phyloP scores from a whole-genome alignment of 1,140 invertebrate species.

The Aphis gossypii region DNA sequence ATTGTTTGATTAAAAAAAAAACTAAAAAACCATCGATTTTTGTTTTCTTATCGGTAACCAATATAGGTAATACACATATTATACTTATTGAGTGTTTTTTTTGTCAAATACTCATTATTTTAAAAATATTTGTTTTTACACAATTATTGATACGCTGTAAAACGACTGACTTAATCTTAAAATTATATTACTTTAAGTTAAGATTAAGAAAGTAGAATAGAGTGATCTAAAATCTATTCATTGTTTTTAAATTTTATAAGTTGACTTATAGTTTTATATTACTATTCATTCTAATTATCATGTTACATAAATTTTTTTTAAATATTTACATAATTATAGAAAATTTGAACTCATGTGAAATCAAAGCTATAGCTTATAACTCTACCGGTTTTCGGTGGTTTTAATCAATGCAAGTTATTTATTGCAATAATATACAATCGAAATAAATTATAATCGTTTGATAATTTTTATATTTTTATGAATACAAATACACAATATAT shows the following conservation, averaged over 20 bases:
- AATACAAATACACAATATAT: background rate
- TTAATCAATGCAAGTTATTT: background rate
- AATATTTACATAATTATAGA: too few species aligned
- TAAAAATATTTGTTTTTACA: too few species aligned
- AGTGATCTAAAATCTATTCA: background rate
- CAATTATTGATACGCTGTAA: background rate
- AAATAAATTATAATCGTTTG: background rate
- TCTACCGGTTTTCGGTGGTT: background rate
- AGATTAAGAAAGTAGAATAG: background rate
- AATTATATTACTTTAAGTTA: background rate
- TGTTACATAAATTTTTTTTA: background rate
- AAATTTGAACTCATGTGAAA: background rate
- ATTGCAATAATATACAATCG: background rate
- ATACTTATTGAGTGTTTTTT: too few species aligned
- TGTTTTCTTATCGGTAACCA: background rate
- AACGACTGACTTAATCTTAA: background rate
- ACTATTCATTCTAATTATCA: background rate
- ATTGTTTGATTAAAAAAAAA: background rate
- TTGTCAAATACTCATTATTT: too few species aligned
- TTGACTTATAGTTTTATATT: background rate
- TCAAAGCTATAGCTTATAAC: background rate
- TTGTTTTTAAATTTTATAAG: background rate
- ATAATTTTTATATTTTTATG: background rate
- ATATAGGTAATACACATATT: background rate
- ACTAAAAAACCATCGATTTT: background rate